These are phyloP conservation scores for Tretioscincus oriximinensis DNA, from an alignment of 2,113 vertebrate genomes.

Conservation along the genomic window DNA sequence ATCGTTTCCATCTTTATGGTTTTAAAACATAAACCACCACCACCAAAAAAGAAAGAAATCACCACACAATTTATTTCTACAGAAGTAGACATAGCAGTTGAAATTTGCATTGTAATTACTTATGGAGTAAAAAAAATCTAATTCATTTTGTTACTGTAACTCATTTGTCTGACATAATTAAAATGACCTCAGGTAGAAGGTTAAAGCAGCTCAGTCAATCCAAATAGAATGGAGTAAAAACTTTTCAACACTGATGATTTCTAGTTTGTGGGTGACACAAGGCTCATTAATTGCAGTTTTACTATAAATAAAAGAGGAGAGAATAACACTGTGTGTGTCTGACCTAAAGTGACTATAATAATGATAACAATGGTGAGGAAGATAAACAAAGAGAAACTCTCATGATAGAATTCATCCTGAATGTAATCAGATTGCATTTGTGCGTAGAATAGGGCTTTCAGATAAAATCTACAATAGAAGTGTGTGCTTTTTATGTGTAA, in stretches of 20 bases:
- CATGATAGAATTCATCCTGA: neutral
- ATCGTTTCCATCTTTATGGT: conserved; percentile 56
- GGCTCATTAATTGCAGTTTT: conserved; percentile 3
- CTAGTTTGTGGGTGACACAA: conserved; percentile 24
- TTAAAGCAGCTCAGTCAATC: conserved; percentile 62
- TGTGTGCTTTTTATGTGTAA: too few relatives aligned
- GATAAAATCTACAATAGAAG: too few relatives aligned
- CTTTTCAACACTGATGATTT: conserved; percentile 35
- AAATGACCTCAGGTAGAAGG: conserved; percentile 66
- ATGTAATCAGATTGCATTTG: neutral
- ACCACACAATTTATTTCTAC: conserved; percentile 53
- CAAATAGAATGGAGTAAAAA: conserved; percentile 43
- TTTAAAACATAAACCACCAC: conserved; percentile 6
- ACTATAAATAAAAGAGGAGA: conserved; percentile 32
- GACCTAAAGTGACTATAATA: neutral
- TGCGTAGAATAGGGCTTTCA: neutral
- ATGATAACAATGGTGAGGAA: neutral
- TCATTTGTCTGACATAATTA: conserved; percentile 73
- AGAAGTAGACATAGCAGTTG: conserved; percentile 53
- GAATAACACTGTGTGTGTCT: neutral
- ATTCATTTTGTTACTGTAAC: conserved; percentile 62
- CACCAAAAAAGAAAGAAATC: conserved; percentile 2
- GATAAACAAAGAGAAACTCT: conserved; percentile 12
- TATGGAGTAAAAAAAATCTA: conserved; percentile 53
- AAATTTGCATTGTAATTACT: conserved; percentile 71